phyloP scores from a whole-genome alignment of 2,113 vertebrate species.

The Rhinoptilus africanus region DNA sequence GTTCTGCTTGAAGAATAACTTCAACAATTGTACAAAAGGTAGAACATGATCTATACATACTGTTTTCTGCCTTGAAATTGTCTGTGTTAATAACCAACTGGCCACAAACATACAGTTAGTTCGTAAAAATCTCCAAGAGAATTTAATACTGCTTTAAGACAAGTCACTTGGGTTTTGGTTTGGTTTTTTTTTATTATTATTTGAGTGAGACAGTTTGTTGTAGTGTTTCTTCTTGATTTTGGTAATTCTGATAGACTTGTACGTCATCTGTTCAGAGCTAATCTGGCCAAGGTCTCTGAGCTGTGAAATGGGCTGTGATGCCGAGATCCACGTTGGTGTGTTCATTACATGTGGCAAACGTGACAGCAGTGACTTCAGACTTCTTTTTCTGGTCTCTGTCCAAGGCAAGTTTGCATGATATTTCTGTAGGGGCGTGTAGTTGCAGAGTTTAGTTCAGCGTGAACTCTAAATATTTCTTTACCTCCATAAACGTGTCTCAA shows the following conservation, averaged over 20 bases:
- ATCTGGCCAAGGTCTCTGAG: background rate
- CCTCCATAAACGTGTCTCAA: background rate
- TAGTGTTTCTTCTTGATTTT: background rate
- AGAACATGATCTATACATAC: background rate
- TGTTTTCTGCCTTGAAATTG: background rate
- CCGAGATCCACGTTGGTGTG: accelerated
- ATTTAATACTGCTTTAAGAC: background rate
- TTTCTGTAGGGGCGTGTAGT: background rate
- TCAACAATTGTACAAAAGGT: background rate
- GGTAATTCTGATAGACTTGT: background rate
- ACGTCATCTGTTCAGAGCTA: background rate
- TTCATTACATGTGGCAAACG: accelerated
- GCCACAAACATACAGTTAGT: background rate
- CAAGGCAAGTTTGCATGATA: accelerated
- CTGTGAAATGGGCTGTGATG: background rate
- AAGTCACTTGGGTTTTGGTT: background rate
- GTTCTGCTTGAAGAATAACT: background rate
- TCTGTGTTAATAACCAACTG: background rate
- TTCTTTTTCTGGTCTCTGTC: background rate
- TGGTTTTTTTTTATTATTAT: background rate
- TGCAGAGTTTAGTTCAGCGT: background rate
- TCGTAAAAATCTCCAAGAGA: background rate
- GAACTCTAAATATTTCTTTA: background rate
- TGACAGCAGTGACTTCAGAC: background rate
- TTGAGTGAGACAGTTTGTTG: background rate